Evolutionary conservation across 2,113 vertebrate species (phyloP), one percentile per base, ranked within the genome.

Genomic region (Calyptomena viridis): DNA sequence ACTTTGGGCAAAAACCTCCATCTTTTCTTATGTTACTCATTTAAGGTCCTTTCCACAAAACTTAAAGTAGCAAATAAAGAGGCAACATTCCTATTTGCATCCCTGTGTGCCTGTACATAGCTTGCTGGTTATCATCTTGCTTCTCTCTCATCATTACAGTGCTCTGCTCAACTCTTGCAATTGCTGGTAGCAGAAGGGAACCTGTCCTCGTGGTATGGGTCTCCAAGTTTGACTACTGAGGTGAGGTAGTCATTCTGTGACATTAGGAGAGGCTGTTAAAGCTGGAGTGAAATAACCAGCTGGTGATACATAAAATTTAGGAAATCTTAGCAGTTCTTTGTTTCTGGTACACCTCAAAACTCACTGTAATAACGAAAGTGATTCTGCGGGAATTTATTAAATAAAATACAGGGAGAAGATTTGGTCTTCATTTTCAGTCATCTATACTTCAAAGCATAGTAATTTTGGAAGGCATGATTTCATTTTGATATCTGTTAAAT

Each of bases 391-490:
- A 44, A 49, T 93, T 93, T 6, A 55, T 5, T 5, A 37, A 56
- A 71, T 86, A 28, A 84, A 90, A 56, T 33, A 78, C n/a, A 79
- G 30, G 47, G 37, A 53, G 60, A 62, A 73, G 62, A 78, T 5
- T 30, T 67, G 25, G 25, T 90, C 56, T 80, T 91, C 5, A 21
- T 69, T 74, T 96, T 83, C 68, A 49, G 47, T 74, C 35, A 52
- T 80, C 44, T 84, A 0, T 88, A 46, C 59, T 90, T 88, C 55
- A 83, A 88, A 84, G 68, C 60, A 23, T 67, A 55, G 74, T 92
- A 75, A 92, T 95, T 94, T 90, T 68, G 64, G 47, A 71, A 94
- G 23, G 39, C 63, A 31, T 23, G 27, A 47, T 96, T 92, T 90
- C 20, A 30, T 90, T 92, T 64, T 68, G 28, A 22, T 81, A 72